phyloP scores from a whole-genome alignment of 2,797 vertebrate genomes.

The Catharus ustulatus region DNA sequence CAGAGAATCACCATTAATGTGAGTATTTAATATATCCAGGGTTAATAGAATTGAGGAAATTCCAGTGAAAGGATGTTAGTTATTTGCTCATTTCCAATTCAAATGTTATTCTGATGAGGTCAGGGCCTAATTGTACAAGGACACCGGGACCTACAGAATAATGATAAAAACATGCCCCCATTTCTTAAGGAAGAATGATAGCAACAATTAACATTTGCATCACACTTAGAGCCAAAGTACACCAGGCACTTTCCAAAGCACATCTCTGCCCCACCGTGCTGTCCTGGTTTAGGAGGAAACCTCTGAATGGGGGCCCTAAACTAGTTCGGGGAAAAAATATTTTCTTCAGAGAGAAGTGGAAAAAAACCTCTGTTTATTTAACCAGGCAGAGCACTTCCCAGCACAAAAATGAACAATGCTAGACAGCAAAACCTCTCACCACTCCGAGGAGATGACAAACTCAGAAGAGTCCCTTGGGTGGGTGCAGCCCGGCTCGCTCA shows the following conservation, averaged over 20 bases:
- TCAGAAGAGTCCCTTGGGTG: no score
- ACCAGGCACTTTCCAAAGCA: neutral
- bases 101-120: neutral
- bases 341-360: no score
- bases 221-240: neutral
- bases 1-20: neutral
- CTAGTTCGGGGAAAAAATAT: no score
- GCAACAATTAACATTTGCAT: neutral
- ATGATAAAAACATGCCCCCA: neutral
- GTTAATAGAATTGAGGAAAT: neutral
- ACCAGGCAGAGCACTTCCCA: no score
- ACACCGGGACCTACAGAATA: neutral
- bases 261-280: fast-evolving
- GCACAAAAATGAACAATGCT: no score
- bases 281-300: no score
- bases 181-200: neutral
- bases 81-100: neutral
- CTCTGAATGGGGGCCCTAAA: no score
- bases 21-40: neutral
- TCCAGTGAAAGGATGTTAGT: neutral
- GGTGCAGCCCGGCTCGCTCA: no score
- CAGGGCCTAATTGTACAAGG: neutral
- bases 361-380: no score
- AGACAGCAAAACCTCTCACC: no score
- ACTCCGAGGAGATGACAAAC: no score